Conservation (phyloP, 2,888 invertebrate genomes). For the Troglohyphantes excavatus region DNA sequence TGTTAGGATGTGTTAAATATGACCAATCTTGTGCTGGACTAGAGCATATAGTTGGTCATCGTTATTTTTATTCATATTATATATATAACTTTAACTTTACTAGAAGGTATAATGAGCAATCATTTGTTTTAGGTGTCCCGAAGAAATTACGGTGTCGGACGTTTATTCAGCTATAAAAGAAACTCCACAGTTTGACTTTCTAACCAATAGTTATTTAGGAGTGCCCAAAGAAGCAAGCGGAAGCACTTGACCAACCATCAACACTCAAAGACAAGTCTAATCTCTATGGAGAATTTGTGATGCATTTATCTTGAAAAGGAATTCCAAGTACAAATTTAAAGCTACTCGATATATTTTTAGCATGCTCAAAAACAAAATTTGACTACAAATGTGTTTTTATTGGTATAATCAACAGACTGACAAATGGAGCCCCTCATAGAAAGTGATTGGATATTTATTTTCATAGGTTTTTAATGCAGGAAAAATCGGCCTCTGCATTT, state of each 20-base stretch:
- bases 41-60: no score
- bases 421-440: background rate
- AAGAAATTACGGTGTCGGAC: slow-evolving; percentile 67
- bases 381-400: background rate
- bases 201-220: slow-evolving; percentile 57
- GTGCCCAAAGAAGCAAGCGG: slow-evolving; percentile 47
- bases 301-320: background rate
- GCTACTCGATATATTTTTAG: background rate
- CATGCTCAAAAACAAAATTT: background rate
- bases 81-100: no score
- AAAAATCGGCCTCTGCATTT: background rate
- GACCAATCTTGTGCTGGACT: no score
- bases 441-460: background rate
- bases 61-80: no score
- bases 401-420: background rate
- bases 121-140: slow-evolving; percentile 65
- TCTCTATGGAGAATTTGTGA: slow-evolving; percentile 2
- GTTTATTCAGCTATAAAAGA: slow-evolving; percentile 67
- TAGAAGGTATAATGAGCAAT: no score
- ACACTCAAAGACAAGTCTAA: background rate
- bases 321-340: slow-evolving; percentile 10
- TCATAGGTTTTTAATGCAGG: background rate
- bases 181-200: slow-evolving; percentile 58
- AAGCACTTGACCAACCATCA: slow-evolving; percentile 54
- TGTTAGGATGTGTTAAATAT: no score